Evolutionary conservation across 2,797 vertebrate genomes (phyloP), one percentile per base, ranked within the genome.

Genomic region (Graptemys geographica): DNA sequence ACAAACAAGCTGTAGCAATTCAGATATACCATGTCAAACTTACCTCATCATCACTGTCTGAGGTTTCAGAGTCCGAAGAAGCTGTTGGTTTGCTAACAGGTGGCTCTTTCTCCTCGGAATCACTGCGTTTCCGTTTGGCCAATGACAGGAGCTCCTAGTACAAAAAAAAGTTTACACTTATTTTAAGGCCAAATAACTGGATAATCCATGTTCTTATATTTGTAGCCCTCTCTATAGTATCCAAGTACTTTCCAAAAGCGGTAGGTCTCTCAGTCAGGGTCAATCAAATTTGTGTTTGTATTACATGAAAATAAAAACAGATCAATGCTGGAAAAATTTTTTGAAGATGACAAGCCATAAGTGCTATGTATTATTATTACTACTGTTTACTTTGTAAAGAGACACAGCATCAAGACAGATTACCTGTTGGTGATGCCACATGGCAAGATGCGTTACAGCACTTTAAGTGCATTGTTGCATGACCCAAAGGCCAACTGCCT

Each of bases 11-110:
- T 78, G 15, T 0, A 78, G 49, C 6, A 88, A 85, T 4, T 81
- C 69, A 87, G 9, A 6, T 27, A 3, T 11, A 84, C 25, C 12
- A 2, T 0, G 6, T 69, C 31, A 89, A 84, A 97, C 96, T 83
- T 74, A 99, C 99, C 99, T 99, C 99, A 95, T 99, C 99, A 4
- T 99, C 99, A 33, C 99, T 99, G 98, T 99, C 99, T 0, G 99
- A 99, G 0, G 99, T 99, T 97, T 99, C 99, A 0, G 99, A 99
- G 98, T 99, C 99, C 56, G 99, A 99, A 2, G 99, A 99, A 8
- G 99, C 99, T 76, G 99, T 98, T 93, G 99, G 99, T 97, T 99
- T 99, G 98, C 98, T 99, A 90, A 99, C 98, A 16, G 99, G 99
- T 49, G 99, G 99, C 72, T 99, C 99, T 96, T 99, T 99, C 76